Conservation (phyloP, 1,140 invertebrate genomes). For the Cephus cinctus region DNA sequence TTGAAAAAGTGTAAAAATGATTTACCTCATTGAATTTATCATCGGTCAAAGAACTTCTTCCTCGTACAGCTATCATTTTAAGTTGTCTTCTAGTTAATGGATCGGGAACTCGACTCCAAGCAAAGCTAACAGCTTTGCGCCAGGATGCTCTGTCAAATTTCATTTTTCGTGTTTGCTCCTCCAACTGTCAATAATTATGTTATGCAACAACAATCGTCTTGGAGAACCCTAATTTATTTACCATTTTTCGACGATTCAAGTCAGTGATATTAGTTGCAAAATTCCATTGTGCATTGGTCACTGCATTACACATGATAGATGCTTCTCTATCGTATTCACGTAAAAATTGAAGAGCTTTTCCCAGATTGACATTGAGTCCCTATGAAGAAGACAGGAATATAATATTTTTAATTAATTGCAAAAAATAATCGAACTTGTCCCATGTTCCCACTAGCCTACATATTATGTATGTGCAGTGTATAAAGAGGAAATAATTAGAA, state of each 20-base stretch:
- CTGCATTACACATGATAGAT: conserved; percentile 68
- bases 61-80: conserved; percentile 67
- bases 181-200: conserved; percentile 47
- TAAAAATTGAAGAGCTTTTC: conserved; percentile 69
- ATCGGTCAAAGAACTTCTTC: conserved; percentile 71
- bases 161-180: conserved; percentile 66
- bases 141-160: conserved; percentile 75
- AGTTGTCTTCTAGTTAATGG: conserved; percentile 68
- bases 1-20: conserved; percentile 5
- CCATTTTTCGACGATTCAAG: conserved; percentile 68
- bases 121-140: conserved; percentile 68
- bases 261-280: conserved; percentile 80
- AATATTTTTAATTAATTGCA: background rate
- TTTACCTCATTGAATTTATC: conserved; percentile 73
- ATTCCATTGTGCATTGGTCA: conserved; percentile 72
- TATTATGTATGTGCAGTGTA: background rate
- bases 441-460: conserved; percentile 8
- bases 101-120: conserved; percentile 68
- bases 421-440: background rate
- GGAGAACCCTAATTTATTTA: conserved; percentile 29
- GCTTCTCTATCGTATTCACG: conserved; percentile 72
- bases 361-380: conserved; percentile 70
- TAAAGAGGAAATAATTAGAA: conserved; percentile 15
- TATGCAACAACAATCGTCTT: background rate
- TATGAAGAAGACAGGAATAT: conserved; percentile 36